Conservation (phyloP, 2,113 vertebrate genomes). For the Myanophis thanlyinensis region DNA sequence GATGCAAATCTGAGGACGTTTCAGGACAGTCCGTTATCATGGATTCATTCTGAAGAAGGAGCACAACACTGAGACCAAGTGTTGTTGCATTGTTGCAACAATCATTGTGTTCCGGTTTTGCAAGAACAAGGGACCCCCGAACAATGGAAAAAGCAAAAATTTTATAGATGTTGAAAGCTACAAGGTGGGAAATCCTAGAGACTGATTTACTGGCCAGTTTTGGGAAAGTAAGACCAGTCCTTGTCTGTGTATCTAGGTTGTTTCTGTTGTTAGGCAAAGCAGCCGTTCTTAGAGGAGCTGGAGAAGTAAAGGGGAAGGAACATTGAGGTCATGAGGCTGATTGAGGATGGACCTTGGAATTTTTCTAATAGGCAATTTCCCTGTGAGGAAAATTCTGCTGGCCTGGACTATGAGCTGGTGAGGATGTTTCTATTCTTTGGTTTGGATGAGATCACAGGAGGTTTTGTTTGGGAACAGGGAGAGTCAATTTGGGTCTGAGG, state of each 20-base stretch:
- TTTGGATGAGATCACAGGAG: not conserved
- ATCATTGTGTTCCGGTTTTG: not conserved
- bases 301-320: not conserved
- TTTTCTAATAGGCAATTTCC: not conserved
- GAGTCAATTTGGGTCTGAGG: not conserved
- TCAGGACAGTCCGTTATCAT: no score
- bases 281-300: not conserved
- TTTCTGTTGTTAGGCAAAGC: not conserved
- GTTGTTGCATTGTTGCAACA: not conserved
- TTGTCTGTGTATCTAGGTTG: not conserved
- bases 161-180: not conserved
- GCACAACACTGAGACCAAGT: not conserved
- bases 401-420: not conserved
- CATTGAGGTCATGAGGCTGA: not conserved
- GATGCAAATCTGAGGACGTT: not conserved
- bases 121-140: not conserved
- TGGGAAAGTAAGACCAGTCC: not conserved
- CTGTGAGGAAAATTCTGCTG: not conserved
- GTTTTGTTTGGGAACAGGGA: not conserved
- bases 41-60: not conserved
- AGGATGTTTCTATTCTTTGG: not conserved
- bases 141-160: not conserved
- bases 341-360: not conserved
- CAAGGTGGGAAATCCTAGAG: not conserved
- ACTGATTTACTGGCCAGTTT: not conserved